Base-by-base conservation (phyloP, 92 coral and sea anemone genomes). In the Epizoanthus ramosus region DNA sequence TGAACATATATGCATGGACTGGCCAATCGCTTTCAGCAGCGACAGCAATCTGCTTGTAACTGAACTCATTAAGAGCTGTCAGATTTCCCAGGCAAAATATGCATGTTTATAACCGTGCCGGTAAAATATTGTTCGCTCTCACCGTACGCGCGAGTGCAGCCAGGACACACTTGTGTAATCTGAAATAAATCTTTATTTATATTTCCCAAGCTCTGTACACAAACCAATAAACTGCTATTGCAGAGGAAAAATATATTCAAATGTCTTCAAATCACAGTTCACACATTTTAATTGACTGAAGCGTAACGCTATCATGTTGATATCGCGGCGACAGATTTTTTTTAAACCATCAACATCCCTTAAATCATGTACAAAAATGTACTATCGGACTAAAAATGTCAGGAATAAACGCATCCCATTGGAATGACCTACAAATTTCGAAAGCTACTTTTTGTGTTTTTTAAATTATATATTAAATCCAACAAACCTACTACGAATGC, bases 31-130 rank as follows among this genome's bases (percentile, higher is more conserved):
- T 86, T 75, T 80, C 88, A 86, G 70, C 88, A 31, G 74, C 66
- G 75, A 75, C 83, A 83, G 71, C 81, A 90, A 89, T 86, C 86
- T 86, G 85, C 79, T 63, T 89, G 90, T 82, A 86, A 85, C 79
- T 71, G 61, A 72, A 52, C 72, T 58, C 50, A 45, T 86, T 81
- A 81, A 81, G 83, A 74, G 83, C 89, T 89, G 87, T 87, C 87
- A 73, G 68, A 74, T 67, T 50, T 22, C 45, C 61, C 43, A 10
- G 58, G 70, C 43, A 13, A 59, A 77, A 77, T 52, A 43, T 22
- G 80, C 25, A 31, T 17, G 79, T 47, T n/a, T 21, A 41, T 43
- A 18, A 28, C 54, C n/a, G 5, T 65, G 66, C 59, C 43, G 70
- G 82, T 43, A 39, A 74, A 60, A 22, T 77, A 4, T 43, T 57